Evolutionary conservation across 1,140 invertebrate species (phyloP).

Genomic region (Panagrolaimus sp.): DNA sequence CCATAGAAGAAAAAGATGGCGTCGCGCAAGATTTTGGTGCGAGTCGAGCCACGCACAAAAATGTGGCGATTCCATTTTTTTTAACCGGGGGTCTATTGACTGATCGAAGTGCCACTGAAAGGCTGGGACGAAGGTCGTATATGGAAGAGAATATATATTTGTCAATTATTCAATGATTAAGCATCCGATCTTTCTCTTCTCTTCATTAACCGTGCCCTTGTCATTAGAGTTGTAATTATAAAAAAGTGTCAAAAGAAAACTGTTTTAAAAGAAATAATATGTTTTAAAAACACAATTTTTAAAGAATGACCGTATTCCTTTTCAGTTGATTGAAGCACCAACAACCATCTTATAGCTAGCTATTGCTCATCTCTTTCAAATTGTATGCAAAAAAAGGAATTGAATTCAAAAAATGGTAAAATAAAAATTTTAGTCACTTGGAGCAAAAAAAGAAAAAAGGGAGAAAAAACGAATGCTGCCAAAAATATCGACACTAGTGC

Average conservation of each 20-base stretch:
- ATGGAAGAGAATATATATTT: neutral
- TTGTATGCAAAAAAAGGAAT: neutral
- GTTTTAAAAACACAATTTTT: neutral
- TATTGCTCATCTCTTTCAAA: neutral
- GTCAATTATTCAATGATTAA: neutral
- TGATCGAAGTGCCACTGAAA: slow-evolving; percentile 11
- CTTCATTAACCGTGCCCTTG: neutral
- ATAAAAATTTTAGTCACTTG: neutral
- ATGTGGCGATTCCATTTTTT: neutral
- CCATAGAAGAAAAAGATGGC: neutral
- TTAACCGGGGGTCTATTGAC: slow-evolving; percentile 7
- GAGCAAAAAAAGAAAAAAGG: neutral
- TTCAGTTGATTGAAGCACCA: no score
- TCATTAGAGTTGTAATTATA: neutral
- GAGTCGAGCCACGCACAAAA: neutral
- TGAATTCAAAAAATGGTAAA: neutral
- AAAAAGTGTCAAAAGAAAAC: neutral
- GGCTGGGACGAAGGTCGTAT: slow-evolving; percentile 8
- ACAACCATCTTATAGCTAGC: no score
- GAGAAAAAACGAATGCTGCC: neutral
- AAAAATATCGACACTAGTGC: slow-evolving; percentile 11
- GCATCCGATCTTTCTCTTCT: neutral
- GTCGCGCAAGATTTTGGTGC: neutral
- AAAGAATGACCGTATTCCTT: neutral
- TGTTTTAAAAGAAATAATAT: neutral